Conservation (phyloP, 2,113 vertebrate genomes). For the Pampusana beccarii region DNA sequence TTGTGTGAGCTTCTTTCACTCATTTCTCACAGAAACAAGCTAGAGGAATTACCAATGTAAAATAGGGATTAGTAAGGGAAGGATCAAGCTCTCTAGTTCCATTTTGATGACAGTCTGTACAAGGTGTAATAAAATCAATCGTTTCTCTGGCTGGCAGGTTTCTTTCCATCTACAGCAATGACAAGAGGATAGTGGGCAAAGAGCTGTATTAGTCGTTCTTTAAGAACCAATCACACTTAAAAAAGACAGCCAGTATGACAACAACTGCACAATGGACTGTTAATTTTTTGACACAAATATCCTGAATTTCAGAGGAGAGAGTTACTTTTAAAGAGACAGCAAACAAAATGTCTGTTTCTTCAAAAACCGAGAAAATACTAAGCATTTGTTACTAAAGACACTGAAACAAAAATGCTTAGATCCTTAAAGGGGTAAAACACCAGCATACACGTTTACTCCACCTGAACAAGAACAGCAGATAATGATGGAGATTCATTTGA, state of each 20-base stretch:
- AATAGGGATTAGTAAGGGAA: background rate
- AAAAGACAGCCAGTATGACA: background rate
- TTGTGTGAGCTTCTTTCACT: background rate
- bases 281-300: constrained; percentile 8
- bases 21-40: background rate
- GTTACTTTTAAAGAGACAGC: background rate
- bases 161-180: constrained; percentile 31
- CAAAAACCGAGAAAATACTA: background rate
- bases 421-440: background rate
- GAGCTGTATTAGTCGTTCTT: constrained; percentile 21
- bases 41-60: background rate
- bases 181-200: constrained; percentile 5
- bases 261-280: background rate
- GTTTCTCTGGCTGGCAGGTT: background rate
- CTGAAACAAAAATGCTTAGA: background rate
- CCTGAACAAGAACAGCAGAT: background rate
- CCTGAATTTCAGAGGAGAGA: background rate
- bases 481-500: background rate
- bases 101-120: background rate
- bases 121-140: constrained; percentile 39
- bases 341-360: background rate
- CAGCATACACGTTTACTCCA: background rate
- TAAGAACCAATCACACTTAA: constrained; percentile 35
- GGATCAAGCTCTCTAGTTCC: background rate
- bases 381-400: background rate